Evolutionary conservation across 1,140 invertebrate species (phyloP).

Genomic region (Drusus annulatus): DNA sequence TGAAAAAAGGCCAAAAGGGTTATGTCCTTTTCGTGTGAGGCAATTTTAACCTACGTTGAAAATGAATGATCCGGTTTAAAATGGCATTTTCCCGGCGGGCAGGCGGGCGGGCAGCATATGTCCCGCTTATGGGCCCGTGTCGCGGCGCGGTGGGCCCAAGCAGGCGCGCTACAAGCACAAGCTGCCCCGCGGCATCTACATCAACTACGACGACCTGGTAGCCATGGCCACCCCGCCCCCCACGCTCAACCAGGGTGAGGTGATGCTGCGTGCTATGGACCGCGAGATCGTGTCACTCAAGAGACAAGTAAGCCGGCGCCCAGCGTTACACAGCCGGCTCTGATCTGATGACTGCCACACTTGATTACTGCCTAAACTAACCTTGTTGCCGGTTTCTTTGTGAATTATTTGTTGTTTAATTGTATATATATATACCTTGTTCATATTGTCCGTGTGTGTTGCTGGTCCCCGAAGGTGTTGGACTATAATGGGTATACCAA

Average conservation of each 20-base stretch:
- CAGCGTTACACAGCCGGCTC: constrained; percentile 45
- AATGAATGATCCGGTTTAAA: constrained; percentile 1
- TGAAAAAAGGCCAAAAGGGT: no score
- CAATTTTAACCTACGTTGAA: neutral
- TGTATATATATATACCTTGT: constrained; percentile 14
- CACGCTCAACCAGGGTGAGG: constrained; percentile 81
- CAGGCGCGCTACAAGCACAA: constrained; percentile 89
- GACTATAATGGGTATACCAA: neutral
- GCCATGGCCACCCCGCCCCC: constrained; percentile 81
- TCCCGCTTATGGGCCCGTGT: constrained; percentile 79
- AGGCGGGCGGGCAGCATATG: constrained; percentile 84
- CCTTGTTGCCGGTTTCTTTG: neutral
- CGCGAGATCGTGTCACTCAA: constrained; percentile 94
- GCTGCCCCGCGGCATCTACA: constrained; percentile 95
- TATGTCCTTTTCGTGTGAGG: no score
- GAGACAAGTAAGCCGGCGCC: constrained; percentile 85
- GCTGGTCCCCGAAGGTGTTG: no score
- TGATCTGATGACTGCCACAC: neutral
- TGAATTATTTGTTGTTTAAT: constrained; percentile 4
- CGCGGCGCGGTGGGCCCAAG: constrained; percentile 71
- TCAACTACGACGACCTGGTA: constrained; percentile 96
- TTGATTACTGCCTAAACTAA: no score
- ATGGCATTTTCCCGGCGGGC: neutral
- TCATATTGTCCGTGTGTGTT: neutral
- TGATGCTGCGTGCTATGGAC: constrained; percentile 92